phyloP scores from a whole-genome alignment of 2,113 vertebrate genomes.

The Loxodonta africana region DNA sequence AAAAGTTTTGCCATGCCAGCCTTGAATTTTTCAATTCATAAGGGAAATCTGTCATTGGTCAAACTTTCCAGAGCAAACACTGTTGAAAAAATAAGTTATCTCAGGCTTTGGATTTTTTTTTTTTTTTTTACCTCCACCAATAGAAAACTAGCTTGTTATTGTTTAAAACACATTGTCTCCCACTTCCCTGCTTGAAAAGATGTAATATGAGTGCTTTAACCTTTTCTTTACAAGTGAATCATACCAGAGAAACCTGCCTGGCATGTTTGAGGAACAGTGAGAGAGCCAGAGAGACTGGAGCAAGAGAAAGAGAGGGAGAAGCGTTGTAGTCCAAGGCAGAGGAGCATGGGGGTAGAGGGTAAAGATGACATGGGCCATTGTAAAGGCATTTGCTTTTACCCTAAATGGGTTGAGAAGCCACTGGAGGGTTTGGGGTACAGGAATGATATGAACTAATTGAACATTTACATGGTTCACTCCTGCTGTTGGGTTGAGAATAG shows the following conservation, averaged over 20 bases:
- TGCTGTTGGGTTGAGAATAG: neutral
- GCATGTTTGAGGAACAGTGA: neutral
- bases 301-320: neutral
- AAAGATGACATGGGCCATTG: neutral
- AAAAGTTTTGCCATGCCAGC: neutral
- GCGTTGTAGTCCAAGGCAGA: neutral
- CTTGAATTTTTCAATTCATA: neutral
- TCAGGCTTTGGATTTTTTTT: neutral
- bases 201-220: neutral
- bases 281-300: neutral
- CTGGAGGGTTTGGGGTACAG: neutral
- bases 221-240: neutral
- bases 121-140: neutral
- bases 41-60: neutral
- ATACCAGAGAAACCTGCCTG: neutral
- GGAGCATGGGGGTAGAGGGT: neutral
- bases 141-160: neutral
- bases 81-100: neutral
- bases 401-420: slow-evolving; percentile 12
- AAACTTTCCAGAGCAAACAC: slow-evolving; percentile 41
- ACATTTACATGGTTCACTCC: neutral
- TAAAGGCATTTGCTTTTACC: neutral
- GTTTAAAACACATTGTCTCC: neutral
- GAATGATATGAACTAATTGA: neutral
- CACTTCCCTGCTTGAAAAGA: neutral